These are phyloP conservation scores for Drosophila equinoxialis DNA, from an alignment of 1,140 invertebrate species.

Conservation along the genomic window DNA sequence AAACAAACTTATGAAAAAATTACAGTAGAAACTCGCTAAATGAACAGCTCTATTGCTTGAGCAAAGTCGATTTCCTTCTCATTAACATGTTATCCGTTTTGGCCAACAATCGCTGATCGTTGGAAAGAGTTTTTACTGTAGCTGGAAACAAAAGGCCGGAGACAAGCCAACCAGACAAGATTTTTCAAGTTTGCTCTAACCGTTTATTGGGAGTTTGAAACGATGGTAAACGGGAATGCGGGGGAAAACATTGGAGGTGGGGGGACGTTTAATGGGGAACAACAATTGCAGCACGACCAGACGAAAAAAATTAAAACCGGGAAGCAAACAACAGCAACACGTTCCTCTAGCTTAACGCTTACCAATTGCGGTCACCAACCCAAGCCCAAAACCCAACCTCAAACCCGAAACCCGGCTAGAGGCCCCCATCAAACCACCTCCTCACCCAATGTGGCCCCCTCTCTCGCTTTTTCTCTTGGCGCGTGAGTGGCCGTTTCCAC, in stretches of 20 bases:
- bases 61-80: too few species aligned
- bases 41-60: too few species aligned
- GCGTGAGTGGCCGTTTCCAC: constrained; percentile 70
- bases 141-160: constrained; percentile 20
- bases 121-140: too few species aligned
- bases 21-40: too few species aligned
- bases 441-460: not conserved
- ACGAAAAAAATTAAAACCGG: constrained; percentile 55
- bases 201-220: constrained; percentile 8
- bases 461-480: constrained; percentile 35
- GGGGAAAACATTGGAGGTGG: not conserved
- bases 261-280: constrained; percentile 22
- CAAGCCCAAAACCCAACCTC: constrained; percentile 17
- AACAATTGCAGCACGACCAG: constrained; percentile 70
- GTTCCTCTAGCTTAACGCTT: constrained; percentile 58
- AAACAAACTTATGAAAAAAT: not conserved
- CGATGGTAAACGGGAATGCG: not conserved
- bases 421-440: constrained; percentile 7
- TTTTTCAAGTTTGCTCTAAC: constrained; percentile 64
- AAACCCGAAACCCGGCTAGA: constrained; percentile 6
- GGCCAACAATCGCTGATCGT: too few species aligned
- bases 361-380: constrained; percentile 60
- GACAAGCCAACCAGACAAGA: constrained; percentile 44
- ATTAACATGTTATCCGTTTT: too few species aligned
- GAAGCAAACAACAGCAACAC: constrained; percentile 64